phyloP scores from a whole-genome alignment of 2,113 vertebrate genomes.

The Columbina picui region DNA sequence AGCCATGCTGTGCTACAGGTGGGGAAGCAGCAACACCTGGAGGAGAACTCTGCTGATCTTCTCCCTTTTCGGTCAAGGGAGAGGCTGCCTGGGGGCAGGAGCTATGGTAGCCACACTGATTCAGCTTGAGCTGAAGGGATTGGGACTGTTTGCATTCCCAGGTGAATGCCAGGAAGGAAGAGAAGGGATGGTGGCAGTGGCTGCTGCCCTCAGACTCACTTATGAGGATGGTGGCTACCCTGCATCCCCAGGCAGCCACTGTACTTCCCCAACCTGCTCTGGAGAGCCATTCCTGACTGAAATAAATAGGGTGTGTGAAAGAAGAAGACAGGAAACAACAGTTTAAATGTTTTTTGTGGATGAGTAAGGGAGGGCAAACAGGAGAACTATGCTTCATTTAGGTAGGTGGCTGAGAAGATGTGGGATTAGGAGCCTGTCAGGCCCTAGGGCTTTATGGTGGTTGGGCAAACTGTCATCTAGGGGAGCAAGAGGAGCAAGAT shows the following conservation, averaged over 20 bases:
- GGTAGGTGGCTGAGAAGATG: neutral
- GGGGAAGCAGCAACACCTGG: neutral
- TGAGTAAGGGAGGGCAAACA: neutral
- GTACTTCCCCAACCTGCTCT: neutral
- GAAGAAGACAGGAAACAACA: rapidly evolving
- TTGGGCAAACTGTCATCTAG: neutral
- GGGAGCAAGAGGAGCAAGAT: neutral
- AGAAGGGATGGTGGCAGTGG: neutral
- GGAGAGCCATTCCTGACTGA: neutral
- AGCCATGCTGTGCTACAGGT: neutral
- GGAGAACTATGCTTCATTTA: neutral
- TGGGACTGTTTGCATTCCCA: neutral
- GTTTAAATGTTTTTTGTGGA: rapidly evolving
- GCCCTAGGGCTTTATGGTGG: neutral
- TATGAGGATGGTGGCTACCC: rapidly evolving
- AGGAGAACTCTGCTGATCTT: neutral
- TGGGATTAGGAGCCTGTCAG: rapidly evolving
- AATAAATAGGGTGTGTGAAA: rapidly evolving
- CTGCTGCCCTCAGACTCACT: neutral
- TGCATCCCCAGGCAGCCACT: rapidly evolving
- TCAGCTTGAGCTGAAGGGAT: neutral
- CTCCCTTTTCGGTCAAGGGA: neutral
- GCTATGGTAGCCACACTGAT: neutral
- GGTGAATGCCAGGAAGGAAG: neutral
- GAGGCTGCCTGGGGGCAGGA: neutral